Percentiles rank a stretch among this genome's conserved stretches.
Evolutionary conservation across 2,888 invertebrate species (phyloP).

Genomic region (Patella ulyssiponensis): DNA sequence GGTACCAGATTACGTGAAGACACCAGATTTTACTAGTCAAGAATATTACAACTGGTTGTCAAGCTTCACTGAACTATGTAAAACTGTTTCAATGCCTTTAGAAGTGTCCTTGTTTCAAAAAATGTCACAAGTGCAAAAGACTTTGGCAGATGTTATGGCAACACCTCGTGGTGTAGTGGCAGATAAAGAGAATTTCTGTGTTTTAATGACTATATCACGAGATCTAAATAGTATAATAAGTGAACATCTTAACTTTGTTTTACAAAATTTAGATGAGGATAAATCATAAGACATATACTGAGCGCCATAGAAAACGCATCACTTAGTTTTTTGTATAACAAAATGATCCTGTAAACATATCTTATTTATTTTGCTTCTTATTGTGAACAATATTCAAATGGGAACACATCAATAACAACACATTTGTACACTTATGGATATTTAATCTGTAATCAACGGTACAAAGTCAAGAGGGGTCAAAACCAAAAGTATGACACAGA

Average conservation of each 20-base stretch:
- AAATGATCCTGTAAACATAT: too few species aligned
- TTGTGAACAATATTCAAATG: too few species aligned
- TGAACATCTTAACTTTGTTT: constrained; percentile 62
- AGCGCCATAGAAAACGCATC: too few species aligned
- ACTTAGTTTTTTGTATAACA: too few species aligned
- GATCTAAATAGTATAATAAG: constrained; percentile 64
- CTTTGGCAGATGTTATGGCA: constrained; percentile 67
- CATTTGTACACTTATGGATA: too few species aligned
- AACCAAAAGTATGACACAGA: too few species aligned
- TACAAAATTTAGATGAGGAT: constrained; percentile 49
- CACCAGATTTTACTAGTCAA: constrained; percentile 66
- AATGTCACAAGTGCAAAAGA: constrained; percentile 68
- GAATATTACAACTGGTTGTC: constrained; percentile 69
- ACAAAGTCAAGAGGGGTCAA: too few species aligned
- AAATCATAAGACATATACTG: too few species aligned
- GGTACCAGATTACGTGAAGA: constrained; percentile 54
- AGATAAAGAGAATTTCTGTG: constrained; percentile 64
- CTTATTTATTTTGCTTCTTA: too few species aligned
- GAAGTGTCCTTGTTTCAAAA: constrained; percentile 63
- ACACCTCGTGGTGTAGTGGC: constrained; percentile 65
- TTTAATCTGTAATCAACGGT: too few species aligned
- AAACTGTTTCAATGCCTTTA: constrained; percentile 62
- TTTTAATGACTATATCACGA: constrained; percentile 65
- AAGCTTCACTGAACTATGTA: constrained; percentile 64
- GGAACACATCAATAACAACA: too few species aligned